Base-by-base conservation (phyloP, 1,140 invertebrate genomes). In the Brachionus rotundiformis region DNA sequence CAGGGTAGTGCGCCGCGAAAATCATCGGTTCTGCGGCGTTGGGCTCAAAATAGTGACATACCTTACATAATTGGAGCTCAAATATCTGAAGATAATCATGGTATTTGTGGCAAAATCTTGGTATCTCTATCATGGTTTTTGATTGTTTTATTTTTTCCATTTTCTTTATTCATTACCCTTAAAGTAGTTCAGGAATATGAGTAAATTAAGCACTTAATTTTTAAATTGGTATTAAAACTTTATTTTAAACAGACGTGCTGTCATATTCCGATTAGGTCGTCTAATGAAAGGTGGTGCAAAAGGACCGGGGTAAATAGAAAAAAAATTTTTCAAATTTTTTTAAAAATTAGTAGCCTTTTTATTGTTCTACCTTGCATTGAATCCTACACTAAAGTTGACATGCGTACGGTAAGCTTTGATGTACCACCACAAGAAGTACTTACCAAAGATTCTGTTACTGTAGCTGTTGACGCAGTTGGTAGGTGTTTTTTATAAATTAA, bases 361-460 rank as follows among this genome's bases (percentile, higher is more conserved):
- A 13, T 54, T 27, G 79, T 81, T 25, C 10, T 83, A 3, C 83
- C 83, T 8, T 83, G 75, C 25, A 61, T 84, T 44, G 83, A 84
- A 36, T 75, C 31, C 11, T 68, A 54, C 31, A 31, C 33, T 16
- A 49, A 71, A 31, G 83, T 84, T 39, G 83, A 84, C 47, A 49
- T 84, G 73, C 80, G 82, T 31, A 83, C 82, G 5, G 63, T 82
- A 8, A 68, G 79, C 19, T 82, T 83, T 68, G 83, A 84, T 63
- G 83, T 84, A 25, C 83, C 83, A 19, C 82, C 73, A 10, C 83
- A 84, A 29, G 83, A 84, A 65, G 75, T 84, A 23, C 44, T 84
- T 25, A 83, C 83, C 13, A 83, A 79, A 71, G 83, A 84, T 65
- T 77, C 65, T 27, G 83, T 84, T 3, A 83, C 83, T 54, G 83